Evolutionary conservation across 2,888 invertebrate genomes (phyloP), one percentile per base, ranked within the genome.

Genomic region (Stomorhina lunata): DNA sequence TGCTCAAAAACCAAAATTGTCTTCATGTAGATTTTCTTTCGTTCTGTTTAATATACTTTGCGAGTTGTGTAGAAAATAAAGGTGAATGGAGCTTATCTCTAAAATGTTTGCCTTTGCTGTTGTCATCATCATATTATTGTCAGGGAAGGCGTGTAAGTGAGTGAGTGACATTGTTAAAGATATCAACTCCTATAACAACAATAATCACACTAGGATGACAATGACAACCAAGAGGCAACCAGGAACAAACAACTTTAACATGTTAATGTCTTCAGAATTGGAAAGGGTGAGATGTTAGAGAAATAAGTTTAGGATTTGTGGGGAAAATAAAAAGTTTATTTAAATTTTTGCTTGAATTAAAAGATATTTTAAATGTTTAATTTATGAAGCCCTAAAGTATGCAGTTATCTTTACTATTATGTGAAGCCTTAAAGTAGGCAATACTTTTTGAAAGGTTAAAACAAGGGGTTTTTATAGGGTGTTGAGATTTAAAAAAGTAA

Each of bases 151-250:
- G 82, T 82, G 79, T 61, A 79, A 79, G 75, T 82, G 79, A 79
- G 75, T 82, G 79, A 79, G 75, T 82, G 82, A 79, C 79, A 79
- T 79, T 82, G 53, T 75, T 79, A 55, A 43, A 69, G 82, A 79
- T 82, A 82, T 78, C 68, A 81, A 81, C 66, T 73, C n/a, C 40
- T 65, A 50, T 27, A 76, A 63, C 22, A 75, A 73, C 50, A 40
- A 68, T 20, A 48, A 50, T 69, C n/a, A 4, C 34, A 61, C 43
- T 34, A 17, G 5, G 37, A 37, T 76, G 66, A 59, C 48, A 71
- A 71, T 65, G 71, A 78, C 63, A 78, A 45, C 53, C 63, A 53
- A n/a, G n/a, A n/a, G n/a, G 45, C 45, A 73, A 22, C 45, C 12
- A 12, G 27, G 22, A 45, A 22, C 48, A 34, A 76, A 76, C 45